A percentile compares a stretch with the other conserved stretches of the same genome.
These are phyloP conservation scores for Callocephalon fimbriatum DNA, from an alignment of 2,113 vertebrate species.

Conservation along the genomic window DNA sequence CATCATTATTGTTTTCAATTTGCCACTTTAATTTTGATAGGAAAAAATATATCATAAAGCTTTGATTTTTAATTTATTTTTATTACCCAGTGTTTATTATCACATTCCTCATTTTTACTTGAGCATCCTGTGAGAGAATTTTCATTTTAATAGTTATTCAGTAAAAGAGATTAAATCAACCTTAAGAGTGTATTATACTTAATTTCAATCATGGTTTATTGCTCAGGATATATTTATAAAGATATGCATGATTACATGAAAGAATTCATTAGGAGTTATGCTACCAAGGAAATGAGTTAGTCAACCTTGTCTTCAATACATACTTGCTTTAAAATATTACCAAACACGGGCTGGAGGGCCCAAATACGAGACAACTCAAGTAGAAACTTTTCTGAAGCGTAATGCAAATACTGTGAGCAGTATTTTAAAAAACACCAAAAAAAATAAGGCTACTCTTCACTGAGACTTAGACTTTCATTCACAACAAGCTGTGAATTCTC, in stretches of 20 bases:
- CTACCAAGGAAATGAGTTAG: constrained; percentile 3
- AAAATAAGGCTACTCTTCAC: not conserved
- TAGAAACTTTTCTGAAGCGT: not conserved
- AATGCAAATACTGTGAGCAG: not conserved
- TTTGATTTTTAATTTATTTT: constrained; percentile 69
- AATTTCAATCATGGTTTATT: constrained; percentile 53
- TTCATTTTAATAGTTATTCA: constrained; percentile 30
- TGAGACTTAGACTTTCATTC: not conserved
- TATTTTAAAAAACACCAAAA: not conserved
- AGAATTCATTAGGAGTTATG: constrained; percentile 1
- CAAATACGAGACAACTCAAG: not conserved
- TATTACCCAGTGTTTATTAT: constrained; percentile 54
- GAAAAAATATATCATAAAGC: constrained; percentile 33
- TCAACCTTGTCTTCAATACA: not conserved
- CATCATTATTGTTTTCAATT: constrained; percentile 65
- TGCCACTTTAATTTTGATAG: constrained; percentile 45
- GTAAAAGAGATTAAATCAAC: constrained; percentile 48
- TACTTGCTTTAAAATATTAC: constrained; percentile 3
- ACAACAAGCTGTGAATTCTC: not conserved
- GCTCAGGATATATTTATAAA: constrained; percentile 10
- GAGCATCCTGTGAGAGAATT: constrained; percentile 18
- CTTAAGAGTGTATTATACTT: constrained; percentile 53
- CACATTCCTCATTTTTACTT: constrained; percentile 21
- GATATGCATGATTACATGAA: not conserved
- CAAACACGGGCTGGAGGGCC: not conserved